Conservation (phyloP, 64 coral and sea anemone species). For the Porites australiensis region DNA sequence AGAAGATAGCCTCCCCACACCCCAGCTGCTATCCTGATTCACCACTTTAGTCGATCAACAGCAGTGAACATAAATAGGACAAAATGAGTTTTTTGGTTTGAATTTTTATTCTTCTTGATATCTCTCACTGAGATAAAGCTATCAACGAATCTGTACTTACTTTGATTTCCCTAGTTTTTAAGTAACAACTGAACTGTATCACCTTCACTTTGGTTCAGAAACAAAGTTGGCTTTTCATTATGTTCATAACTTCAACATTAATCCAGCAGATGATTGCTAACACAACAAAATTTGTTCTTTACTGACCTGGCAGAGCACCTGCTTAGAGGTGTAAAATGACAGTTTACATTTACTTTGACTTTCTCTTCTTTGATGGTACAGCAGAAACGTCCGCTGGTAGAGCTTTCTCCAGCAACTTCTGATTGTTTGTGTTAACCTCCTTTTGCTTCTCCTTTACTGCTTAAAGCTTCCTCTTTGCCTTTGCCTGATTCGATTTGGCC, state of each 20-base stretch:
- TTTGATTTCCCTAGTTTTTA: too few relatives aligned
- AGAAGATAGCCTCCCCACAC: not conserved
- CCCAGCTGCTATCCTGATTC: not conserved
- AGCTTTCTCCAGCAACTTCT: conserved; percentile 47
- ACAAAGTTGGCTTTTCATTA: too few relatives aligned
- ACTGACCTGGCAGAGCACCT: not conserved
- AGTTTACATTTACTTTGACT: conserved; percentile 3
- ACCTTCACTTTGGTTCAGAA: too few relatives aligned
- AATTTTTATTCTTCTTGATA: not conserved
- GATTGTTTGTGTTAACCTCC: conserved; percentile 47
- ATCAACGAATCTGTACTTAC: not conserved
- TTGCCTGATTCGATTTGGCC: conserved; percentile 51
- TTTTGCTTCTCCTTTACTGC: conserved; percentile 61
- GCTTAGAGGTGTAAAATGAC: not conserved
- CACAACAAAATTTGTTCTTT: not conserved
- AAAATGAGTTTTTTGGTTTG: not conserved
- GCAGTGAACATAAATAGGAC: not conserved
- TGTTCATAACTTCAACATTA: too few relatives aligned
- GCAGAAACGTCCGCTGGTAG: conserved; percentile 2
- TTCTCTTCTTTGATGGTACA: conserved; percentile 27
- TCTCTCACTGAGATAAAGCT: not conserved
- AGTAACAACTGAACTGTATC: too few relatives aligned
- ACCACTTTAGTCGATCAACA: conserved; percentile 9
- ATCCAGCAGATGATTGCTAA: too few relatives aligned
- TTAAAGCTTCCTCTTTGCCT: conserved; percentile 47